Conservation (phyloP, 2,888 invertebrate species). For the Penaeus monodon region DNA sequence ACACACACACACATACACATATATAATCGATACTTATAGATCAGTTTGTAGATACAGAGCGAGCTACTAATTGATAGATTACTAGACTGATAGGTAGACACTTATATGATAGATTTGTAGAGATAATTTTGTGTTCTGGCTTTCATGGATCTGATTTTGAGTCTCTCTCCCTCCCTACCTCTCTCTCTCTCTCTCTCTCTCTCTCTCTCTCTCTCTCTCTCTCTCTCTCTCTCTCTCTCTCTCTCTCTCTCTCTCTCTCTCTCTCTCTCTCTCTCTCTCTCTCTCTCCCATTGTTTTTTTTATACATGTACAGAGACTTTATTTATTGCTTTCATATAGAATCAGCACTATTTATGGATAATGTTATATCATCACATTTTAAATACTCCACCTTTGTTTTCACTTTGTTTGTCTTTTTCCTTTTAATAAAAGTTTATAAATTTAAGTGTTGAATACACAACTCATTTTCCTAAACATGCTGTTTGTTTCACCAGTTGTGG, state of each 20-base stretch:
- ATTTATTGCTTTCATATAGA: not conserved
- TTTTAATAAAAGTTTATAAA: too few species aligned
- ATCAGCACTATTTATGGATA: not conserved
- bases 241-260: not conserved
- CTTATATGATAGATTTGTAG: not conserved
- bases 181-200: not conserved
- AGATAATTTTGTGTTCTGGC: not conserved
- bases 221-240: slow-evolving; percentile 16
- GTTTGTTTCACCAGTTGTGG: too few species aligned
- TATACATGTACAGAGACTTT: not conserved
- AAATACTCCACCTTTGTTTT: too few species aligned
- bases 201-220: not conserved
- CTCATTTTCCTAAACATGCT: too few species aligned
- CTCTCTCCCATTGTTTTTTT: not conserved
- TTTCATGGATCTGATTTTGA: not conserved
- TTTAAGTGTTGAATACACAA: too few species aligned
- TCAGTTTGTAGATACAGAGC: not conserved
- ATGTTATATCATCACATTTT: not conserved
- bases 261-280: not conserved
- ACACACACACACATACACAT: too few species aligned
- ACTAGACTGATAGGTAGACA: not conserved
- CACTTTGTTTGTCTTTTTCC: too few species aligned
- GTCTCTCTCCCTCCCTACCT: not conserved
- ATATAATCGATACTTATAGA: not conserved
- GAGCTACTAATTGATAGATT: not conserved